Evolutionary conservation across 1,140 invertebrate genomes (phyloP).

Genomic region (Drosophila elegans): DNA sequence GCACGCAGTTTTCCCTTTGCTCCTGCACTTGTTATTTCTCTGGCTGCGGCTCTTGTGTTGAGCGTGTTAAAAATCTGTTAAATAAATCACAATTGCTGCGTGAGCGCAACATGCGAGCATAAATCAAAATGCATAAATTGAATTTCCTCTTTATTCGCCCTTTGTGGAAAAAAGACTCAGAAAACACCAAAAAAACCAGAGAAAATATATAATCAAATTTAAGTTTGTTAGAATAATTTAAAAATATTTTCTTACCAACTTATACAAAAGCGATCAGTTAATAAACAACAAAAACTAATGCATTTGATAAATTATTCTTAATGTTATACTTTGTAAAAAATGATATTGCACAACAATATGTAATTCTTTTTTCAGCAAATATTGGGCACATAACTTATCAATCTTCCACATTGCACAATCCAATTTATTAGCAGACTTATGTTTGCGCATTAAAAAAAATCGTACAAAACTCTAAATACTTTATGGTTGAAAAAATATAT

Average conservation of each 20-base stretch:
- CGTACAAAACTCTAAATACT: conserved; percentile 30
- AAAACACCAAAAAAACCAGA: neutral
- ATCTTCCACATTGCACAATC: conserved; percentile 15
- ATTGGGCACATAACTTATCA: neutral
- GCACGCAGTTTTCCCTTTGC: conserved; percentile 35
- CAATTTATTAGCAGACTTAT: conserved; percentile 33
- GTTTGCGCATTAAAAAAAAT: conserved; percentile 7
- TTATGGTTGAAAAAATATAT: conserved; percentile 50
- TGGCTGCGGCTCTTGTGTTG: conserved; percentile 19
- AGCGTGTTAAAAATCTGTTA: conserved; percentile 59
- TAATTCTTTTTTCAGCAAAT: neutral
- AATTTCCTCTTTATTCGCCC: conserved; percentile 33
- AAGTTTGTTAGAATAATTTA: neutral
- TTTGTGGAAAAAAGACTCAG: neutral
- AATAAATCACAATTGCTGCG: conserved; percentile 60
- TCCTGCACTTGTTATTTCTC: conserved; percentile 19
- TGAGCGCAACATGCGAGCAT: conserved; percentile 21
- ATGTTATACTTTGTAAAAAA: no score
- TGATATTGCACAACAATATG: no score
- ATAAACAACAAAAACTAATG: no score
- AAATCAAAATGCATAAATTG: conserved; percentile 54
- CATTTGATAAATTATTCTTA: no score
- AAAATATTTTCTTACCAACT: no score
- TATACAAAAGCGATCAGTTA: no score
- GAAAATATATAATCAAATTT: neutral